A percentile compares a stretch with the other conserved stretches of the same genome.
Conservation (phyloP, 2,113 vertebrate species). For the Hylia prasina region DNA sequence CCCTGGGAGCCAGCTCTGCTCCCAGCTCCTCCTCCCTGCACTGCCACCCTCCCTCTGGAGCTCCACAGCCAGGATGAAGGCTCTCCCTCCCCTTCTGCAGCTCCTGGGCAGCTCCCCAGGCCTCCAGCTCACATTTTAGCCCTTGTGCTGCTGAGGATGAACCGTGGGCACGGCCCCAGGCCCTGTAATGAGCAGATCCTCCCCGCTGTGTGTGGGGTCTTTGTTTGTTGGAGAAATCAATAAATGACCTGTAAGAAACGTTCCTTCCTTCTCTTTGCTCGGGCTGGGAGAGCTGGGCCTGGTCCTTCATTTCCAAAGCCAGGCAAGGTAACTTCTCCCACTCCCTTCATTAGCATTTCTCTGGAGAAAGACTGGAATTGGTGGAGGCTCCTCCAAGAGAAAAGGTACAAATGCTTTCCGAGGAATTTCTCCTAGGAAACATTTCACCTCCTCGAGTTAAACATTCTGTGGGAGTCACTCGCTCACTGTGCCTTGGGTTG, state of each 20-base stretch:
- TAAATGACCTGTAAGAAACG: not conserved
- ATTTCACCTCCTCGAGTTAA: not conserved
- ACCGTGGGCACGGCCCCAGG: not conserved
- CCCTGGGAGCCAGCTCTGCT: fast-evolving
- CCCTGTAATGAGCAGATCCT: not conserved
- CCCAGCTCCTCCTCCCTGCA: not conserved
- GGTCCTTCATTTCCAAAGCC: not conserved
- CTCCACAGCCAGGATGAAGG: not conserved
- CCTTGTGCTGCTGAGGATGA: not conserved
- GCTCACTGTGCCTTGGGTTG: not conserved
- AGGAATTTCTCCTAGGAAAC: not conserved
- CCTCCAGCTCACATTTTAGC: not conserved
- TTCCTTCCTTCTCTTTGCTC: not conserved
- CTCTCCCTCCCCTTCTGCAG: not conserved
- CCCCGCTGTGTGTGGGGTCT: fast-evolving
- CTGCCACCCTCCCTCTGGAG: not conserved
- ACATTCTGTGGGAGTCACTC: not conserved
- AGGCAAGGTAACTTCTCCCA: not conserved
- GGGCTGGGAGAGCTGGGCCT: not conserved
- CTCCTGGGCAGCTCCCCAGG: not conserved
- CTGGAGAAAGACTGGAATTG: not conserved
- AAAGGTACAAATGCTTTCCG: fast-evolving
- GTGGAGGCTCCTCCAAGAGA: not conserved
- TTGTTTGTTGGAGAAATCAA: not conserved
- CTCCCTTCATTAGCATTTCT: not conserved